Evolutionary conservation across 2,888 invertebrate genomes (phyloP), one percentile per base, ranked within the genome.

Genomic region (Congeria kusceri): DNA sequence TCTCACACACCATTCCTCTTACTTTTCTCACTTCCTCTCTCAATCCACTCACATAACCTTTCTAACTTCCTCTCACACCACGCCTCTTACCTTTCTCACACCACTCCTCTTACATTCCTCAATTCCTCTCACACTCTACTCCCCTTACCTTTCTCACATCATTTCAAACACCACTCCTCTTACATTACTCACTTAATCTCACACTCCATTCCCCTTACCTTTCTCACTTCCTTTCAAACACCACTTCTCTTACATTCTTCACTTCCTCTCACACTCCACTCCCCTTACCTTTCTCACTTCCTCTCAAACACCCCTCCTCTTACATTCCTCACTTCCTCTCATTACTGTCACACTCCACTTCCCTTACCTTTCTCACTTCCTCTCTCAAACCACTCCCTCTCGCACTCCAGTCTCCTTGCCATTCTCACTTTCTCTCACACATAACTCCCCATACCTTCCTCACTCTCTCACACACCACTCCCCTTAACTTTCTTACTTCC

Each of bases 361-460:
- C 76, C 75, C 65, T 25, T 76, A 39, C 39, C 77, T 80, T 72
- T 75, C 75, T 80, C 83, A 83, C 29, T 80, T 77, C 27, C 49
- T 56, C 32, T 57, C 27, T 80, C 25, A 77, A 74, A 61, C 81
- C 76, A 2, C 79, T 79, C 49, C 78, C 84, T 20, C 76, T 11
- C 76, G 80, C 28, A 77, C 46, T 25, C 77, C 80, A 3, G 69
- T 68, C 23, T 80, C 77, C 69, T 77, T 80, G 73, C 80, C 77
- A 29, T 80, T 62, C n/a, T 62, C 61, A 32, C 69, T 15, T 49
- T 62, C 53, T 25, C 61, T 62, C 39, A 39, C 13, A 9, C 39
- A 39, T 3, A 15, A 13, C 39, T 39, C 32, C 20, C 65, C 39
- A 27, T 39, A 9, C 39, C 39, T 29, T 47, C 39, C 47, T 20